Conservation (phyloP, 1,140 invertebrate species). For the Bombus breviceps region DNA sequence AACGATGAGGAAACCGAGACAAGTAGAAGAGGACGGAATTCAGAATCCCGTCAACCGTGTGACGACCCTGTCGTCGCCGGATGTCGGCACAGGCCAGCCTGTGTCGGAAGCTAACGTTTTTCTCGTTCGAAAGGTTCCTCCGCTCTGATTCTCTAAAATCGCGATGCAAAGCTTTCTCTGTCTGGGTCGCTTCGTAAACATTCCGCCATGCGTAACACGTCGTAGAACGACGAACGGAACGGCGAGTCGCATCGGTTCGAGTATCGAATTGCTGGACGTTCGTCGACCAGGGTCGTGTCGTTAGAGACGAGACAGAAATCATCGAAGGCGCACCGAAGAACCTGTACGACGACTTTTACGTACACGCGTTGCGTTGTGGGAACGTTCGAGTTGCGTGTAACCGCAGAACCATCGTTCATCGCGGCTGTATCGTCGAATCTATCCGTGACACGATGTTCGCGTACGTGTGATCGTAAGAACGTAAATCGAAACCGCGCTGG, state of each 20-base stretch:
- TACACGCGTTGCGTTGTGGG: conserved; percentile 70
- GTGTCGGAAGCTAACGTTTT: not conserved
- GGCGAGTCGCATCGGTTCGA: not conserved
- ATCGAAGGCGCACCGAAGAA: conserved; percentile 19
- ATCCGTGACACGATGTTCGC: not conserved
- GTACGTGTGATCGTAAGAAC: not conserved
- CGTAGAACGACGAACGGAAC: not conserved
- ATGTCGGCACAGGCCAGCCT: not conserved
- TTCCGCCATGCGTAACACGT: not conserved
- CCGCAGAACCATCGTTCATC: conserved; percentile 63
- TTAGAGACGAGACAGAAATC: conserved; percentile 10
- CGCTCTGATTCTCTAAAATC: not conserved
- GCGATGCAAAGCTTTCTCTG: not conserved
- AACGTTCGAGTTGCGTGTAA: conserved; percentile 78
- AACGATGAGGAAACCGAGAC: conserved; percentile 9
- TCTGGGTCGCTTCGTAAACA: not conserved
- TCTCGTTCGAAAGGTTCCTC: not conserved
- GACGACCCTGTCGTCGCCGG: not conserved
- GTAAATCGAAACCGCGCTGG: not conserved
- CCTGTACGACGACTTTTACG: conserved; percentile 57
- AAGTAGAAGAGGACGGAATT: not conserved
- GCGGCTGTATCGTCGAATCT: not conserved
- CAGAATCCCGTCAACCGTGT: conserved; percentile 30
- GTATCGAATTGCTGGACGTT: conserved; percentile 36
- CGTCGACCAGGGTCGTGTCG: conserved; percentile 51